phyloP scores from a whole-genome alignment of 2,113 vertebrate species.

The Chinchilla lanigera region DNA sequence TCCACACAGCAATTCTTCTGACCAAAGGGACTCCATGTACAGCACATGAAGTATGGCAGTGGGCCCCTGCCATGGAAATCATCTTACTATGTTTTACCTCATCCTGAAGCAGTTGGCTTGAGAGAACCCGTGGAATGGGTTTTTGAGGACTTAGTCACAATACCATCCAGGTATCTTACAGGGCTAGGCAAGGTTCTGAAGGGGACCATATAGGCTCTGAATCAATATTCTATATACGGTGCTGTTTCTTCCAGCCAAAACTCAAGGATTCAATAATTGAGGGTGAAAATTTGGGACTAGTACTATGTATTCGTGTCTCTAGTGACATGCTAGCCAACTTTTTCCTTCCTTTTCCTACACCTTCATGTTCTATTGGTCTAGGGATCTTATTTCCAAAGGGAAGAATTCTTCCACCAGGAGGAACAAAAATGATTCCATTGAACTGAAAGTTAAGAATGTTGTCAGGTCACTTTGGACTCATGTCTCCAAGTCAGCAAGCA shows the following conservation, averaged over 20 bases:
- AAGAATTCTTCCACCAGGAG: background rate
- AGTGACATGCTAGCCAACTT: background rate
- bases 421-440: background rate
- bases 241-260: background rate
- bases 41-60: background rate
- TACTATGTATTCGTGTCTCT: background rate
- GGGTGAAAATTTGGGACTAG: background rate
- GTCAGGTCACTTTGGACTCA: background rate
- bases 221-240: background rate
- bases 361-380: background rate
- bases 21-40: background rate
- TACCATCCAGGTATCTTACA: background rate
- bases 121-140: background rate
- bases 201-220: background rate
- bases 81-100: background rate
- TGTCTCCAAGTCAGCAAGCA: background rate
- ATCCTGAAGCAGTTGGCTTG: background rate
- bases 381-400: background rate
- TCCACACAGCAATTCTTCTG: background rate
- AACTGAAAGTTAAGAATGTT: background rate
- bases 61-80: background rate
- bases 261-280: background rate
- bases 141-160: background rate
- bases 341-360: background rate
- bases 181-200: background rate